A percentile compares a stretch with the other conserved stretches of the same genome.
Conservation (phyloP, 1,140 invertebrate genomes). For the Aphelinus certus region DNA sequence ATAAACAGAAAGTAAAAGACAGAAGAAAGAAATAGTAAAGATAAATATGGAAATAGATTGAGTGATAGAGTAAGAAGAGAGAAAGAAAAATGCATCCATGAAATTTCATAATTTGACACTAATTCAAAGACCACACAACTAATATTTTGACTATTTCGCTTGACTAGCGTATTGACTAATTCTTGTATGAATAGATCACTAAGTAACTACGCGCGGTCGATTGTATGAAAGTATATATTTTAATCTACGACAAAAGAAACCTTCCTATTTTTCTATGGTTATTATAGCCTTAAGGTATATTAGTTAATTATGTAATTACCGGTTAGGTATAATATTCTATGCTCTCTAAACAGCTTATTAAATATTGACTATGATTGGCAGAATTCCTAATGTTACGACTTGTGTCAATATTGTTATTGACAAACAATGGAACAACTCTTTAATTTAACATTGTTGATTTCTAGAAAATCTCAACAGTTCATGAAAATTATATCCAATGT, state of each 20-base stretch:
- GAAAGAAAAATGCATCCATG: conserved; percentile 67
- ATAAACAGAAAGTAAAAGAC: conserved; percentile 34
- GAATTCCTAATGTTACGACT: conserved; percentile 45
- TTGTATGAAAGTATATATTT: conserved; percentile 48
- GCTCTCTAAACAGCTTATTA: conserved; percentile 63
- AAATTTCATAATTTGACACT: conserved; percentile 71
- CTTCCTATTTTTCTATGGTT: conserved; percentile 64
- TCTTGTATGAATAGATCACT: conserved; percentile 54
- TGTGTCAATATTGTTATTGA: too few relatives aligned
- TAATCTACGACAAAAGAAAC: conserved; percentile 66
- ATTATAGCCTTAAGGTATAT: conserved; percentile 63
- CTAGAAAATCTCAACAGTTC: too few relatives aligned
- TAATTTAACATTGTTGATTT: too few relatives aligned
- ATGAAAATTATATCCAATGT: too few relatives aligned
- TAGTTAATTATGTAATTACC: conserved; percentile 59
- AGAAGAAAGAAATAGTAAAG: conserved; percentile 12
- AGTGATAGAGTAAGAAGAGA: conserved; percentile 43
- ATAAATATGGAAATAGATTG: conserved; percentile 37
- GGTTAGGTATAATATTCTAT: conserved; percentile 62
- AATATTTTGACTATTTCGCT: conserved; percentile 62
- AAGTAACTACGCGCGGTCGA: conserved; percentile 61
- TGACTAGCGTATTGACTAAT: conserved; percentile 62
- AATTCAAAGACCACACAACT: conserved; percentile 66
- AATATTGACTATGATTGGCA: conserved; percentile 61
- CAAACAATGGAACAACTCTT: too few relatives aligned